Evolutionary conservation across 2,797 vertebrate genomes (phyloP).

Genomic region (Lagorchestes hirsutus): DNA sequence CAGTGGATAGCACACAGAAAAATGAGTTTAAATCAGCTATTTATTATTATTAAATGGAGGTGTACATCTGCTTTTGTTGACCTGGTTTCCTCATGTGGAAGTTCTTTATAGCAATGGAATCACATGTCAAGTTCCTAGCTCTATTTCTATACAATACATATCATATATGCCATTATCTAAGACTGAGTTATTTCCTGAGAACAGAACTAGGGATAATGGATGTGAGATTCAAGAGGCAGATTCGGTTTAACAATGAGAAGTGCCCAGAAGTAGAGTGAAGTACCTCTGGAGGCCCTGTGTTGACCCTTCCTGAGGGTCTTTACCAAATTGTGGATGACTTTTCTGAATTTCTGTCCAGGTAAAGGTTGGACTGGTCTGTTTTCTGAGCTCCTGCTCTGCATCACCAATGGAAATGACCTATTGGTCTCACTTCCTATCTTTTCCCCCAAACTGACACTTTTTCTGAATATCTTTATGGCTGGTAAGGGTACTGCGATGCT

Average conservation of each 20-base stretch:
- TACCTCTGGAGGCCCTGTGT: accelerated
- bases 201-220: not conserved
- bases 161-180: not conserved
- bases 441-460: no score
- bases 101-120: not conserved
- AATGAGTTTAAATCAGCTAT: not conserved
- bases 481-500: not conserved
- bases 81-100: not conserved
- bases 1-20: not conserved
- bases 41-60: not conserved
- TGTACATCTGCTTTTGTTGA: not conserved
- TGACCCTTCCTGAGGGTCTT: no score
- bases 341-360: not conserved
- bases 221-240: not conserved
- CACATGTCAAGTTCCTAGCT: not conserved
- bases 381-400: not conserved
- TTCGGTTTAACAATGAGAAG: not conserved
- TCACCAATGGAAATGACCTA: not conserved
- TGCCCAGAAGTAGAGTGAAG: not conserved
- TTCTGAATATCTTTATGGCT: not conserved
- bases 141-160: not conserved
- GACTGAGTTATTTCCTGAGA: not conserved
- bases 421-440: not conserved
- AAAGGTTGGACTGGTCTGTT: not conserved
- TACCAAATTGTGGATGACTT: no score